phyloP scores from a whole-genome alignment of 1,140 invertebrate genomes.

The Diuraphis noxia region DNA sequence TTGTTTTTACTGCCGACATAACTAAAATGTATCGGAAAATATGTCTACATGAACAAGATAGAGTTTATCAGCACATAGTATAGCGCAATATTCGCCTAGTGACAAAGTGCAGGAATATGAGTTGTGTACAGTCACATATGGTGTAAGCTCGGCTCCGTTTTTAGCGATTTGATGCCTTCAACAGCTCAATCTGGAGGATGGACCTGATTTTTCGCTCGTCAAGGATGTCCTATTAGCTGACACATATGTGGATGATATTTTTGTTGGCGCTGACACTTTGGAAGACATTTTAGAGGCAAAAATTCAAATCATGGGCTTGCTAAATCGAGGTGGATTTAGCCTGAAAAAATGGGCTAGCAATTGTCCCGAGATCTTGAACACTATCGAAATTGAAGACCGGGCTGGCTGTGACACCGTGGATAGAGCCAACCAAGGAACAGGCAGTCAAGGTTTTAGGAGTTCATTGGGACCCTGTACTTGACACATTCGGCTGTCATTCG shows the following conservation, averaged over 20 bases:
- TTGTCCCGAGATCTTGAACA: not conserved
- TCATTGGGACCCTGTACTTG: not conserved
- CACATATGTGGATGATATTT: conserved; percentile 48
- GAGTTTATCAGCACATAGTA: conserved; percentile 10
- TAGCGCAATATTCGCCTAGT: not conserved
- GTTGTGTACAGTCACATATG: conserved; percentile 58
- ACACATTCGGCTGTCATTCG: not conserved
- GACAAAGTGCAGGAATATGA: not conserved
- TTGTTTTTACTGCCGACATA: conserved; percentile 1
- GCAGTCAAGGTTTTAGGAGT: conserved; percentile 26
- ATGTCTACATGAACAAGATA: not conserved
- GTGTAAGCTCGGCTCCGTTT: conserved; percentile 58
- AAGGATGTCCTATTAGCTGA: too few species aligned
- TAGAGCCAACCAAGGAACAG: not conserved
- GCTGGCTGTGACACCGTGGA: not conserved
- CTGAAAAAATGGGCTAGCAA: conserved; percentile 17
- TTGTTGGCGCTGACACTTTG: not conserved
- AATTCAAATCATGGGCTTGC: not conserved
- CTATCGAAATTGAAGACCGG: not conserved
- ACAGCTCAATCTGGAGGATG: not conserved
- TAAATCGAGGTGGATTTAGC: not conserved
- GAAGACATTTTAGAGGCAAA: not conserved
- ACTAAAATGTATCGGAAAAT: conserved; percentile 40
- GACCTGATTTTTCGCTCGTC: not conserved
- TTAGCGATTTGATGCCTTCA: conserved; percentile 58